phyloP scores from a whole-genome alignment of 2,888 invertebrate species.

The Melinaea menophilus region DNA sequence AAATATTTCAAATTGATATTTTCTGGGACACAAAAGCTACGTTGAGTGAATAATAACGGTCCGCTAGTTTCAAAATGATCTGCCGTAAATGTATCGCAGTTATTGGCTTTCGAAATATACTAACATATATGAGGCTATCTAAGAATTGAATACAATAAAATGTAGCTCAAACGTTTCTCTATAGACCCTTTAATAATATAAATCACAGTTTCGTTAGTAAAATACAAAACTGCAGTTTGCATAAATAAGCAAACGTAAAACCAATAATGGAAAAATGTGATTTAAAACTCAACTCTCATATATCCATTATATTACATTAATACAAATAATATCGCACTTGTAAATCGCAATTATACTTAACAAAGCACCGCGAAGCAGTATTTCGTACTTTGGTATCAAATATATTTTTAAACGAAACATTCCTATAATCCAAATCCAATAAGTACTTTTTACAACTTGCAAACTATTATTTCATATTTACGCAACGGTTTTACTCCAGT shows the following conservation, averaged over 20 bases:
- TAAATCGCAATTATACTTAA: constrained; percentile 24
- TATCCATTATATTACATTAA: constrained; percentile 9
- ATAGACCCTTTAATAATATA: background rate
- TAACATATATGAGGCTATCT: constrained; percentile 12
- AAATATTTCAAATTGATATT: constrained; percentile 68
- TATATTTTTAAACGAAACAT: constrained; percentile 25
- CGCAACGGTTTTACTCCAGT: constrained; percentile 33
- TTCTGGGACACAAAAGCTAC: constrained; percentile 65
- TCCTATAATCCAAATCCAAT: constrained; percentile 25
- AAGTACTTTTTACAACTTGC: constrained; percentile 29
- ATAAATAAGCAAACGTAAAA: background rate
- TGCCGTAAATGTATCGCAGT: constrained; percentile 62
- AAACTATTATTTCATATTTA: constrained; percentile 35
- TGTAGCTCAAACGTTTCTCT: background rate
- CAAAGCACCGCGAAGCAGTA: constrained; percentile 24
- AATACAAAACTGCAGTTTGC: background rate
- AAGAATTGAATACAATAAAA: background rate
- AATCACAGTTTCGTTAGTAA: no score
- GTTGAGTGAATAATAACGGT: constrained; percentile 64
- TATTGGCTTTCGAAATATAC: constrained; percentile 52
- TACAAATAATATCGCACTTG: constrained; percentile 19
- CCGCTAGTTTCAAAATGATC: constrained; percentile 56
- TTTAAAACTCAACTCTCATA: background rate
- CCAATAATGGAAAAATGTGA: constrained; percentile 4
- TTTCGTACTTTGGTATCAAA: constrained; percentile 21